phyloP scores from a whole-genome alignment of 2,888 invertebrate genomes.

The Heliothis peltigera region DNA sequence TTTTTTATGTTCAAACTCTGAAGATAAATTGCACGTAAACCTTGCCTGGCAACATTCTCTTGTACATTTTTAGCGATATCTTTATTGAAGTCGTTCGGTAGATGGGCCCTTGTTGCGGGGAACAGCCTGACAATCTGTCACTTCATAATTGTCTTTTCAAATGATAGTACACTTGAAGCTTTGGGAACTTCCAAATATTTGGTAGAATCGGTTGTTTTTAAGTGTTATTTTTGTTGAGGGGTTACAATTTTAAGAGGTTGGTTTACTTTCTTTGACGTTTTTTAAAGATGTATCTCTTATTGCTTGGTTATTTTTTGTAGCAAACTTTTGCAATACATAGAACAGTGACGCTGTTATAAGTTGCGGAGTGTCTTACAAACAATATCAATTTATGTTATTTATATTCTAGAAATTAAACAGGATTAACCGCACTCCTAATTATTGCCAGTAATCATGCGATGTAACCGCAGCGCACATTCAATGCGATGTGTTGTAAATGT shows the following conservation, averaged over 20 bases:
- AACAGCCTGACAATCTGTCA: conserved; percentile 28
- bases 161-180: not conserved
- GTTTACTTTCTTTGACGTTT: too few species aligned
- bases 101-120: conserved; percentile 11
- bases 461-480: conserved; percentile 35
- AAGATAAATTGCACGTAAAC: conserved; percentile 19
- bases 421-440: not conserved
- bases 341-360: not conserved
- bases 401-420: not conserved
- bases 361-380: too few species aligned
- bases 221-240: not conserved
- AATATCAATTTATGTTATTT: too few species aligned
- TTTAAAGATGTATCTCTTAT: too few species aligned
- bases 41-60: conserved; percentile 2
- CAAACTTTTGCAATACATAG: not conserved
- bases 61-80: conserved; percentile 12
- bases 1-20: conserved; percentile 24
- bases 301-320: too few species aligned
- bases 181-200: not conserved
- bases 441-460: not conserved
- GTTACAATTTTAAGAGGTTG: too few species aligned
- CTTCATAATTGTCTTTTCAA: conserved; percentile 10
- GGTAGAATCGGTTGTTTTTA: not conserved
- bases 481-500: conserved; percentile 29
- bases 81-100: conserved; percentile 10